Conservation (phyloP, 53 echinoderm and acorn worm species). For the Crossaster papposus region DNA sequence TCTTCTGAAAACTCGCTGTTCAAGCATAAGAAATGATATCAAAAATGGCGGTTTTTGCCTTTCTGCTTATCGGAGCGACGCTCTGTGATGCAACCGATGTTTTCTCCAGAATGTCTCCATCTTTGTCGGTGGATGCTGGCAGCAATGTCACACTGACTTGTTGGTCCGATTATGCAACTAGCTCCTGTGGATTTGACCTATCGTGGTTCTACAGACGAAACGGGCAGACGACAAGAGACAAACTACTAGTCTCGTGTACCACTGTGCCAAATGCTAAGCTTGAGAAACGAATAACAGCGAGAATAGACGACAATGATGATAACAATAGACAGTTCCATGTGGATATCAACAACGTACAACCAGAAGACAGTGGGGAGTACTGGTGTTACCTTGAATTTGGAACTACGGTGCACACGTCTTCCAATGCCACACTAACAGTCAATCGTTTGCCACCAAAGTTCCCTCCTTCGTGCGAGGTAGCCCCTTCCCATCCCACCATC, state of each 20-base stretch:
- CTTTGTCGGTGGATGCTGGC: conserved; percentile 15
- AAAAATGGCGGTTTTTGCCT: too few species aligned
- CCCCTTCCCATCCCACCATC: not conserved
- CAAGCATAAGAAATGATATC: too few species aligned
- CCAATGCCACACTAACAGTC: not conserved
- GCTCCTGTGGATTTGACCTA: conserved; percentile 3
- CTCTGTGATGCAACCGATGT: too few species aligned
- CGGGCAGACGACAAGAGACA: too few species aligned
- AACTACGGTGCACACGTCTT: not conserved
- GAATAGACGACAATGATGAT: not conserved
- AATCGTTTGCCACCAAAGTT: not conserved
- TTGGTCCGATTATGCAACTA: not conserved
- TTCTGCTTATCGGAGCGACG: too few species aligned
- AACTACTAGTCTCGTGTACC: too few species aligned
- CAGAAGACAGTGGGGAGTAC: conserved; percentile 34
- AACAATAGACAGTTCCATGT: not conserved
- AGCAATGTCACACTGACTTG: conserved; percentile 21
- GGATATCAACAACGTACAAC: not conserved
- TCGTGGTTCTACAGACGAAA: too few species aligned
- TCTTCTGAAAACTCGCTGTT: too few species aligned
- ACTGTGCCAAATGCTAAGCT: too few species aligned
- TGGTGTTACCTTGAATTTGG: conserved; percentile 5
- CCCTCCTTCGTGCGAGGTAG: conserved; percentile 18
- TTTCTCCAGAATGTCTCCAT: too few species aligned
- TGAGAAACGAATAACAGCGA: not conserved